Evolutionary conservation across 2,113 vertebrate genomes (phyloP).

Genomic region (Tetraodon nigroviridis): DNA sequence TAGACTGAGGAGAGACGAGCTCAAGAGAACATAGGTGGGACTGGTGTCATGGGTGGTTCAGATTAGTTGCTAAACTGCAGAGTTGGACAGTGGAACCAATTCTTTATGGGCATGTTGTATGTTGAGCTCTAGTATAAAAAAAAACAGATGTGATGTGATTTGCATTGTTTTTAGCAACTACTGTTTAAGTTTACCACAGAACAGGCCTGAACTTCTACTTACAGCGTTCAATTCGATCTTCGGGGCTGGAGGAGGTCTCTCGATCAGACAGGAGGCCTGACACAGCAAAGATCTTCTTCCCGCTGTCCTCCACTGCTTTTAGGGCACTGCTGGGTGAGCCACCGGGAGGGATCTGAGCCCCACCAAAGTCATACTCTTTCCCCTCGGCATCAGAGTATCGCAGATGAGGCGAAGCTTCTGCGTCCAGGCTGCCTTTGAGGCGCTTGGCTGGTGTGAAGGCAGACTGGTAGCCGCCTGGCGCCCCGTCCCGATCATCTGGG

Average conservation of each 20-base stretch:
- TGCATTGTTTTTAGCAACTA: too few species aligned
- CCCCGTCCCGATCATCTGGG: constrained; percentile 89
- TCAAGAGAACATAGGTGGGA: constrained; percentile 59
- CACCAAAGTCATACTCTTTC: constrained; percentile 97
- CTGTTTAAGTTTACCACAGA: background rate
- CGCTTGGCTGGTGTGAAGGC: constrained; percentile 97
- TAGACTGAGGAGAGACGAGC: constrained; percentile 57
- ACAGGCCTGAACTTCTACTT: constrained; percentile 72
- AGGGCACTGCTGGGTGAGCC: constrained; percentile 88
- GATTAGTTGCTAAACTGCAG: constrained; percentile 47
- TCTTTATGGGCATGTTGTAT: too few species aligned
- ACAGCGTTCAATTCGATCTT: constrained; percentile 98
- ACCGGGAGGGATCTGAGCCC: constrained; percentile 86
- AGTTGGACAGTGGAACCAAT: constrained; percentile 17
- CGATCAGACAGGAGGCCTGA: constrained; percentile 98
- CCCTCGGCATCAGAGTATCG: constrained; percentile 98
- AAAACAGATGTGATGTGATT: too few species aligned
- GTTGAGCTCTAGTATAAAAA: too few species aligned
- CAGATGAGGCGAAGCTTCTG: constrained; percentile 92
- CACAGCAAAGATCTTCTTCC: constrained; percentile 98
- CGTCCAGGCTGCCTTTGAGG: constrained; percentile 96
- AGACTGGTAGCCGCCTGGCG: constrained; percentile 92
- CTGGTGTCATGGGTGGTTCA: constrained; percentile 50
- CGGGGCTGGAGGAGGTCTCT: constrained; percentile 95
- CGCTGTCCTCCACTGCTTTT: constrained; percentile 91